Evolutionary conservation across 2,888 invertebrate species (phyloP).

Genomic region (Arge pagana): DNA sequence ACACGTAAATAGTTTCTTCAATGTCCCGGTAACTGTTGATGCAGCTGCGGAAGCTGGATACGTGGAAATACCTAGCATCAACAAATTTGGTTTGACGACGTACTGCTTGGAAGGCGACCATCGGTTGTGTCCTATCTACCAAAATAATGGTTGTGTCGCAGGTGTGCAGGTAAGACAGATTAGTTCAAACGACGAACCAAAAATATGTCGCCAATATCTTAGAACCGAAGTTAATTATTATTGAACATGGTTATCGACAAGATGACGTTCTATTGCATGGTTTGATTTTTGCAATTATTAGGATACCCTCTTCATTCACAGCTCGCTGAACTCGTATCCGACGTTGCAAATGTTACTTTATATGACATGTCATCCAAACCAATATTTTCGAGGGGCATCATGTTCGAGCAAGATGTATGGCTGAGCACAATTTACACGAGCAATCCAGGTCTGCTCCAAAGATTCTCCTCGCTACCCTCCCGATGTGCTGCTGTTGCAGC

Average conservation of each 20-base stretch:
- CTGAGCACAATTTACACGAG: neutral
- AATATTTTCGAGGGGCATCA: neutral
- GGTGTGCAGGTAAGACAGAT: slow-evolving; percentile 16
- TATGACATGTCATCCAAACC: neutral
- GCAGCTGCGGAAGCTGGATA: neutral
- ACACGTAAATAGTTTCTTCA: neutral
- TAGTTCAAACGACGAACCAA: too few species aligned
- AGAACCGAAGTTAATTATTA: too few species aligned
- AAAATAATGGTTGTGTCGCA: slow-evolving; percentile 3
- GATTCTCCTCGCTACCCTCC: neutral
- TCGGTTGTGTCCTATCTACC: slow-evolving; percentile 1
- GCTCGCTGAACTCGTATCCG: slow-evolving; percentile 11
- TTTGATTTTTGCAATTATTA: slow-evolving; percentile 52
- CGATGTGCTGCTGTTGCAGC: slow-evolving; percentile 59
- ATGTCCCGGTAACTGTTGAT: neutral
- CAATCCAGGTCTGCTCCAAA: neutral
- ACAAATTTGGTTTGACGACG: neutral
- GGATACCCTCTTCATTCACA: slow-evolving; percentile 58
- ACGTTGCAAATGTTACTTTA: neutral
- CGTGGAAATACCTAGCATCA: neutral
- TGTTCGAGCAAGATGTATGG: slow-evolving; percentile 5
- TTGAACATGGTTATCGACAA: neutral
- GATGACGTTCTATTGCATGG: neutral
- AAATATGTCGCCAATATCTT: too few species aligned
- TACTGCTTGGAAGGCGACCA: neutral